phyloP scores from a whole-genome alignment of 1,140 invertebrate species.

The Thaumetopoea pityocampa region DNA sequence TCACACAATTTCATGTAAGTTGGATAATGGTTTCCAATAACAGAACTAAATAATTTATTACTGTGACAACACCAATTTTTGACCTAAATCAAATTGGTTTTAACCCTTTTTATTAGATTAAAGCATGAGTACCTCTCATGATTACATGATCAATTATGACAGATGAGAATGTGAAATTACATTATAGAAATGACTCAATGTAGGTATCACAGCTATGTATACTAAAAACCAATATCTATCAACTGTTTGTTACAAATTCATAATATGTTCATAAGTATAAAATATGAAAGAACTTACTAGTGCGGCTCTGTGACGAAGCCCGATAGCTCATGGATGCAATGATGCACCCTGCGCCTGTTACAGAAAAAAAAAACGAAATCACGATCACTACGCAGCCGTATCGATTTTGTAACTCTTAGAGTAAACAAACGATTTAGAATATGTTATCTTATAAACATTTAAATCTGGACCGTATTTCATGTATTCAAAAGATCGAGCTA shows the following conservation, averaged over 20 bases:
- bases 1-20: no score
- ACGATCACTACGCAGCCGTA: constrained; percentile 45
- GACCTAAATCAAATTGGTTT: no score
- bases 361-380: constrained; percentile 39
- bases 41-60: no score
- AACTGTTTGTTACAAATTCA: not conserved
- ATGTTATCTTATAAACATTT: constrained; percentile 32
- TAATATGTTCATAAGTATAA: not conserved
- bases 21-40: no score
- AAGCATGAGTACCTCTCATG: no score
- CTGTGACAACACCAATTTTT: no score
- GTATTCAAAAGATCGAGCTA: constrained; percentile 30
- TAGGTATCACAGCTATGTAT: no score
- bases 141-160: no score
- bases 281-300: constrained; percentile 79
- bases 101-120: no score
- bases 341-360: constrained; percentile 65
- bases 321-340: constrained; percentile 85
- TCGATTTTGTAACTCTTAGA: constrained; percentile 40
- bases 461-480: constrained; percentile 27
- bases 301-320: constrained; percentile 84
- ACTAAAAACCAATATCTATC: no score
- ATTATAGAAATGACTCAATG: no score
- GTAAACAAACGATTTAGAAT: constrained; percentile 21
- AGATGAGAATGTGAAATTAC: no score